Conservation (phyloP, 2,888 invertebrate genomes). For the Bimastos eiseni region DNA sequence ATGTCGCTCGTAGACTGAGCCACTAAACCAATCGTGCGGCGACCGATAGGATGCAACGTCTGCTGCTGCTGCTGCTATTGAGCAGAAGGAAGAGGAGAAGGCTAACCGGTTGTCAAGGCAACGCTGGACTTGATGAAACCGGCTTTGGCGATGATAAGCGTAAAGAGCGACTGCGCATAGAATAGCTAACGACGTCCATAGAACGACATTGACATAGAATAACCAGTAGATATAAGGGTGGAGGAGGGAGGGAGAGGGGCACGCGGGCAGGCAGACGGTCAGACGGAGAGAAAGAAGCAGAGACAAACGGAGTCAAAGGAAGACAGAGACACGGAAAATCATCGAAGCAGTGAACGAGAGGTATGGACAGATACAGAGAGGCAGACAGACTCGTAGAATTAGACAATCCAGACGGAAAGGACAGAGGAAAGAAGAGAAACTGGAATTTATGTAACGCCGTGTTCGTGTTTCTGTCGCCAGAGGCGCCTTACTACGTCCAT, state of each 20-base stretch:
- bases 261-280: neutral
- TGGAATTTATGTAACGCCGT: too few species aligned
- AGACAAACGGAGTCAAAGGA: neutral
- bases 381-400: neutral
- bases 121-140: conserved; percentile 21
- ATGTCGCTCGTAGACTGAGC: neutral
- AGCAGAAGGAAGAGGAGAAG: neutral
- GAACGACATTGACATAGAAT: conserved; percentile 3
- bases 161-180: conserved; percentile 19
- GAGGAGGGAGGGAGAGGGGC: neutral
- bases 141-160: conserved; percentile 18
- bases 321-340: neutral
- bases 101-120: conserved; percentile 18
- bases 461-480: too few species aligned
- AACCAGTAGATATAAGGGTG: neutral
- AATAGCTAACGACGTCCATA: conserved; percentile 24
- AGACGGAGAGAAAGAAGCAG: neutral
- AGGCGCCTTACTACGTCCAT: too few species aligned
- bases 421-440: neutral
- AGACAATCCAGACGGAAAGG: neutral
- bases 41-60: neutral
- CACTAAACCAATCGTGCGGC: conserved; percentile 13
- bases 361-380: neutral
- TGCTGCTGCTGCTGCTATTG: neutral
- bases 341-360: neutral